Base-by-base conservation (phyloP, 1,140 invertebrate species). In the Drosophila pseudoananassae region DNA sequence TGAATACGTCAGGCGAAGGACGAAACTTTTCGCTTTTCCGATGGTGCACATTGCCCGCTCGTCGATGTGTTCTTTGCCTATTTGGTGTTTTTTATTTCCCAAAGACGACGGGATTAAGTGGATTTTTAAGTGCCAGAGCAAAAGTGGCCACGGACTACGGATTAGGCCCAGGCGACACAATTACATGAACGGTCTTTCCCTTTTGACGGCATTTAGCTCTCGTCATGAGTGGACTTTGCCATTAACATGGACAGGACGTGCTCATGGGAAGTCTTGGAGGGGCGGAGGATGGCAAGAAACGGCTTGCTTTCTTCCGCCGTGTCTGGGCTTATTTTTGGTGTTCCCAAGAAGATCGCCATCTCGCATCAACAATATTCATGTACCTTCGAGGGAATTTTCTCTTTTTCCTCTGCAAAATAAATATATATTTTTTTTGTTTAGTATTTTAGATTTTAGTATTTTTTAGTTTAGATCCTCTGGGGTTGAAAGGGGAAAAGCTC, bases 101-200 rank as follows among this genome's bases (percentile, higher is more conserved):
- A 56, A 87, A 82, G 82, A 69, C 61, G 65, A 40, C 65, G 78
- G 83, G 83, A 87, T 88, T 87, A 87, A 87, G 82, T 87, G 83
- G 83, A 87, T 88, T 87, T 87, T 87, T 88, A 87, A 87, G 82
- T 85, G 82, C 77, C 78, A 85, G 82, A 78, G 74, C 74, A 87
- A 85, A 85, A 85, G 82, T 87, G 82, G 82, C 82, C 82, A 82
- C 25, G 82, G 82, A 69, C 78, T 57, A 87, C 56, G 71, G 47
- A 84, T 87, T 77, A 70, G 74, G 9, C 54, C 60, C 74, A 55
- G 70, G 83, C 66, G 81, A 87, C 83, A 82, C 83, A 87, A 85
- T 87, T 85, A 85, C 82, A 87, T 75, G 78, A 82, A 71, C 78
- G 78, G 60, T 82, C 68, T 66, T 43, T 59, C 27, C 52, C 49